Conservation (phyloP, 1,140 invertebrate genomes). For the Conus betulinus region DNA sequence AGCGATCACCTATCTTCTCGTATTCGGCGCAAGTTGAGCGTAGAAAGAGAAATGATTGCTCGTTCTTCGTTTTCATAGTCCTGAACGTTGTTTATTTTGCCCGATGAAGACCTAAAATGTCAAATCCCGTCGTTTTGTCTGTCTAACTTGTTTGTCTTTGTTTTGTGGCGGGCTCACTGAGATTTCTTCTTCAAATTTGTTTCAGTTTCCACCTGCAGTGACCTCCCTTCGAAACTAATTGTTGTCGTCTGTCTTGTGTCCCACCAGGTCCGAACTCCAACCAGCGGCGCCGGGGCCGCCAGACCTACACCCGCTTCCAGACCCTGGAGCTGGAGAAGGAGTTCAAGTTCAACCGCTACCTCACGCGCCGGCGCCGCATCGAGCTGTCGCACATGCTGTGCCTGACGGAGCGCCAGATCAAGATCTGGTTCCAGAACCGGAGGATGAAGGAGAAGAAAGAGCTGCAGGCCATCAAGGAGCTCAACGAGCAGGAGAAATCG, state of each 20-base stretch:
- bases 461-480: conserved; percentile 94
- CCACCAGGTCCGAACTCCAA: conserved; percentile 95
- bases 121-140: no score
- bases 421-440: conserved; percentile 88
- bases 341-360: conserved; percentile 99
- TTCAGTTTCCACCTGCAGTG: no score
- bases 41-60: no score
- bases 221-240: no score
- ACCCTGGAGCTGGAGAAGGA: conserved; percentile 95
- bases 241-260: conserved; percentile 66
- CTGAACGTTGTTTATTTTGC: no score
- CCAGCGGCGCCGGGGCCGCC: conserved; percentile 92
- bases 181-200: no score
- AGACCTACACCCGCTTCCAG: conserved; percentile 99
- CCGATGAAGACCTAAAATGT: no score
- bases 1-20: no score
- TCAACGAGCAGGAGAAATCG: conserved; percentile 87
- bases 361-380: conserved; percentile 97
- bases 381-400: conserved; percentile 98
- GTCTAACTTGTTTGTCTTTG: no score
- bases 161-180: no score
- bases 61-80: no score
- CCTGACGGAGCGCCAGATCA: conserved; percentile 97
- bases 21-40: no score
- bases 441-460: conserved; percentile 76